Conservation (phyloP, 2,888 invertebrate species). For the Mechanitis messenoides region DNA sequence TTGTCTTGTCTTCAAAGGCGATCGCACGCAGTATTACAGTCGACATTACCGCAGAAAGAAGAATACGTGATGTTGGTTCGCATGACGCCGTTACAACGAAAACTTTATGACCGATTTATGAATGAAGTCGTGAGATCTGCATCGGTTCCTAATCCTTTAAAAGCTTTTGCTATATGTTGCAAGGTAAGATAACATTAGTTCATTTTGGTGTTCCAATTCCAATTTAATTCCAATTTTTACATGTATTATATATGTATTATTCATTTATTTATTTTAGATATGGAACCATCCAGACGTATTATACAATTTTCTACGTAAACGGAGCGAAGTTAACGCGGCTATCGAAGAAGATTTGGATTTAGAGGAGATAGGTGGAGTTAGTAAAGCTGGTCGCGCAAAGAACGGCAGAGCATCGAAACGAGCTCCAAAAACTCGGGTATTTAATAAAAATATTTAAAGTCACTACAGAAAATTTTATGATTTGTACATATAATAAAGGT, state of each 20-base stretch:
- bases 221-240: not conserved
- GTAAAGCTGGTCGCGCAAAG: constrained; percentile 58
- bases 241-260: not conserved
- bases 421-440: constrained; percentile 50
- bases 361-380: constrained; percentile 82
- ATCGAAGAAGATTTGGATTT: constrained; percentile 85
- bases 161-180: constrained; percentile 98
- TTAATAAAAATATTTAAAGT: not conserved
- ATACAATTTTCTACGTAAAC: constrained; percentile 90
- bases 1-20: constrained; percentile 2
- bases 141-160: constrained; percentile 94
- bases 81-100: constrained; percentile 93
- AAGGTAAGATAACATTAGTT: constrained; percentile 77
- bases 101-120: constrained; percentile 95
- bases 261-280: constrained; percentile 69
- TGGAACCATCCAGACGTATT: constrained; percentile 97
- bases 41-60: constrained; percentile 94
- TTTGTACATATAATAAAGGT: not conserved
- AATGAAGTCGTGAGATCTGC: constrained; percentile 91
- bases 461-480: not conserved
- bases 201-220: no score
- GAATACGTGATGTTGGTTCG: constrained; percentile 94
- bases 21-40: constrained; percentile 89
- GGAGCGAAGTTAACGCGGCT: constrained; percentile 84
- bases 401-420: constrained; percentile 41